Evolutionary conservation across 1,140 invertebrate species (phyloP).

Genomic region (Sipha flava): DNA sequence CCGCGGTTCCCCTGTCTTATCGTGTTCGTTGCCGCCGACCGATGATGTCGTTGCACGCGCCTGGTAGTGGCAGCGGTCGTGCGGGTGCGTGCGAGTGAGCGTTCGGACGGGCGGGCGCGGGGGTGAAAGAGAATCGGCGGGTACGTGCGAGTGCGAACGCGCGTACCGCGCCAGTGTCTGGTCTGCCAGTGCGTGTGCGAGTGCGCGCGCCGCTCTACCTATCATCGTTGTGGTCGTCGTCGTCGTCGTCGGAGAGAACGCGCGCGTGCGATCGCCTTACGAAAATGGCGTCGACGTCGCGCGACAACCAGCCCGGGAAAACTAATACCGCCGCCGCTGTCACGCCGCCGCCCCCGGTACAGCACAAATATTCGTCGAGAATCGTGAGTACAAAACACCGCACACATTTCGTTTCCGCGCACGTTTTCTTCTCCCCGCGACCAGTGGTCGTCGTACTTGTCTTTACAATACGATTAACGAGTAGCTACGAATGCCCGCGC

Average conservation of each 20-base stretch:
- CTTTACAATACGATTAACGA: no score
- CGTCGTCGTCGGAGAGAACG: neutral
- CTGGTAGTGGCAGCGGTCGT: neutral
- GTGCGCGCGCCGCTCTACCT: neutral
- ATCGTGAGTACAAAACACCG: neutral
- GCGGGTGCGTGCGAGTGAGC: neutral
- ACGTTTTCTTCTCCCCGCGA: no score
- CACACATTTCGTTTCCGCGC: no score
- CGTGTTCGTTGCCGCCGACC: no score
- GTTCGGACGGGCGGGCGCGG: neutral
- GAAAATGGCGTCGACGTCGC: constrained; percentile 11
- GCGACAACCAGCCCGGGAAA: constrained; percentile 1
- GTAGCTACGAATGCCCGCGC: no score
- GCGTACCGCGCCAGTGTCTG: no score
- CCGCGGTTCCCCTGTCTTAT: no score
- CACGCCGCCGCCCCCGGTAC: neutral
- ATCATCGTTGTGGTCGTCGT: neutral
- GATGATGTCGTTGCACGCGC: neutral
- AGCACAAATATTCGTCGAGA: constrained; percentile 11
- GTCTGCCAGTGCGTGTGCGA: neutral
- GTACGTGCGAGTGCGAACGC: no score
- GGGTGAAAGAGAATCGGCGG: no score
- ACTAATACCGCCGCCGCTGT: no score
- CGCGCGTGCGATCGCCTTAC: neutral
- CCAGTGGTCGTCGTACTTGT: no score